Evolutionary conservation across 2,888 invertebrate species (phyloP), one percentile per base, ranked within the genome.

Genomic region (Cosmorhoe ocellata): DNA sequence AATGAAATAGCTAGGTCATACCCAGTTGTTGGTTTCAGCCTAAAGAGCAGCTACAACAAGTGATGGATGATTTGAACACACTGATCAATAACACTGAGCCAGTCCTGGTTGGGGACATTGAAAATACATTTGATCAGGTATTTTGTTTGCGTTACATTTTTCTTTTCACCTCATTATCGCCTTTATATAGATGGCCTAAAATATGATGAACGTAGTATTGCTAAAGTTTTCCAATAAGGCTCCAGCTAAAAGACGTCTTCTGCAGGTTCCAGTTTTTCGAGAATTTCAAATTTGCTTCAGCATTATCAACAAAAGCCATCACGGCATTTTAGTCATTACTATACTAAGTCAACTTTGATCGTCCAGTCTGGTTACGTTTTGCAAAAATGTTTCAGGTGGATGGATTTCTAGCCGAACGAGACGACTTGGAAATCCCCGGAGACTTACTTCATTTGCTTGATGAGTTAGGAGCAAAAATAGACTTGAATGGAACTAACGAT

Each of bases 401-500:
- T 39, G 53, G 52, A 3, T 63, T 89, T 1, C 67, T 90, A 5
- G 68, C 73, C 9, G 58, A 68, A 1, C 64, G 74, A 1, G 63
- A 76, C 0, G 66, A 68, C 0, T 32, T 85, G 0, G 69, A 74
- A 1, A 84, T 90, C 1, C 85, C 89, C 0, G 73, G 82, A 0
- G 48, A 74, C 26, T 57, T 90, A 0, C 74, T 90, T 0, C 80
- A 79, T 11, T 60, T 87, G 26, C 60, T 90, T 1, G 90, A 90
- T 30, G 51, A 59, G n/a, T 53, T 90, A 2, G 88, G 86, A 0
- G 59, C 70, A 0, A 66, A 76, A 6, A 57, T 84, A 1, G 44
- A 81, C 13, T 70, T 91, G 22, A 75, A 77, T 8, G 83, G 82
- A 0, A 67, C 74, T 0, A 50, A 55, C 0, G 64, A 69, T 0